Evolutionary conservation across 2,113 vertebrate species (phyloP), one percentile per base, ranked within the genome.

Genomic region (Cathartes aura): DNA sequence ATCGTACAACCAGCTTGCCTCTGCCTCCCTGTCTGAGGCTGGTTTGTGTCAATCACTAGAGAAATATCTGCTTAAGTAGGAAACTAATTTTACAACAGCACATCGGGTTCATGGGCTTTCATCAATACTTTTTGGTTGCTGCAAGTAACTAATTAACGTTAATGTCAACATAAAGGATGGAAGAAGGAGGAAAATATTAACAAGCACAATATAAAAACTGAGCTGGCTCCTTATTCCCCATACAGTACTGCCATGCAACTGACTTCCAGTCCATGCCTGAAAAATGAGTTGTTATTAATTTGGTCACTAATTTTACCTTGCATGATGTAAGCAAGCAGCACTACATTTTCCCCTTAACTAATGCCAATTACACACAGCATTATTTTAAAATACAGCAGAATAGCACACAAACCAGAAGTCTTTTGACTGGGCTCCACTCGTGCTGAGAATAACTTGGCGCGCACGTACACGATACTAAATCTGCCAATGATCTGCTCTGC

Each of bases 101-200:
- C 66, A 80, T 13, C 48, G 87, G 36, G 40, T 91, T 89, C 12
- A 5, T 11, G 9, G 79, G 92, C 71, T 87, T 86, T 81, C 89
- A 78, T 96, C 95, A 91, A 94, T 94, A 95, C 75, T 90, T 96
- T 94, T 87, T 86, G 87, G 93, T 91, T 88, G 80, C 82, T 93
- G 89, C 85, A 52, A 96, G 85, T 78, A 89, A 96, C 82, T 93
- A 85, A 95, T 92, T 96, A 96, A 94, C 36, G 6, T 90, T 95
- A 92, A 83, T 34, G 89, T 96, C 94, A 96, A 73, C 76, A 96
- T 72, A 96, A 93, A 89, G 63, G 74, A 91, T 71, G 94, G 88
- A 30, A 66, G 24, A 5, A 87, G 22, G 48, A 90, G 80, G 70
- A 75, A 93, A 89, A 45, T 86, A 95, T 85, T 95, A 95, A 93